These are phyloP conservation scores for Sebastes fasciatus DNA, from an alignment of 2,113 vertebrate genomes.

Conservation along the genomic window DNA sequence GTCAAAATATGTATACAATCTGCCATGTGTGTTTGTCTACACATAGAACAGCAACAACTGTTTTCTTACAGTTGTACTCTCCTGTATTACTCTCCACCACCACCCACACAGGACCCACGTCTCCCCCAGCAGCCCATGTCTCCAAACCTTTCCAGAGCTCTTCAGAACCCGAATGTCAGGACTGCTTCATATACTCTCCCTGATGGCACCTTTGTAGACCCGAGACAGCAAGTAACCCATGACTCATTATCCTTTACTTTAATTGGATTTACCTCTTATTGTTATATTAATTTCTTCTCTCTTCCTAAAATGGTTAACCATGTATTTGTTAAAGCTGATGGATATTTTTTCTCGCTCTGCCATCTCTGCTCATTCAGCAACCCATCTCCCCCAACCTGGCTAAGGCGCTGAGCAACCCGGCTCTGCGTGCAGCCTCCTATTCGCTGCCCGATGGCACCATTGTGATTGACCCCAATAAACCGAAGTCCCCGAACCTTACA, in stretches of 20 bases:
- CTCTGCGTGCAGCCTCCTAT: constrained; percentile 72
- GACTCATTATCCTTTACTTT: not conserved
- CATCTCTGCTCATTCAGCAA: constrained; percentile 57
- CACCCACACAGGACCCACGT: constrained; percentile 69
- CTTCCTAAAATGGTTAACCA: not conserved
- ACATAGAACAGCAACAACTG: not conserved
- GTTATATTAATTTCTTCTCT: not conserved
- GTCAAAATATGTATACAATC: not conserved
- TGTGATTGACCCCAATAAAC: constrained; percentile 69
- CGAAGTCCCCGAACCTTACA: constrained; percentile 73
- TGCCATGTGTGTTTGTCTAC: not conserved
- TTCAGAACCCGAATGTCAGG: constrained; percentile 77
- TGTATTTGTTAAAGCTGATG: not conserved
- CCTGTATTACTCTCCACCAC: not conserved
- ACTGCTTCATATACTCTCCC: constrained; percentile 81
- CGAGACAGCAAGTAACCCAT: constrained; percentile 72
- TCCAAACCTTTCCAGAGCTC: constrained; percentile 80
- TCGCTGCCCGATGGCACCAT: constrained; percentile 79
- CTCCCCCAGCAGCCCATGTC: constrained; percentile 67
- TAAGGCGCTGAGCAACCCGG: constrained; percentile 72
- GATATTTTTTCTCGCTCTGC: constrained; percentile 10
- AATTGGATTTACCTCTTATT: not conserved
- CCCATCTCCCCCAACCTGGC: constrained; percentile 75
- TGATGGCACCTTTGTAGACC: constrained; percentile 76
- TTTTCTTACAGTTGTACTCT: not conserved